Percentiles rank a stretch among this genome's conserved stretches.
Conservation (phyloP, 2,113 vertebrate genomes). For the Silurus meridionalis region DNA sequence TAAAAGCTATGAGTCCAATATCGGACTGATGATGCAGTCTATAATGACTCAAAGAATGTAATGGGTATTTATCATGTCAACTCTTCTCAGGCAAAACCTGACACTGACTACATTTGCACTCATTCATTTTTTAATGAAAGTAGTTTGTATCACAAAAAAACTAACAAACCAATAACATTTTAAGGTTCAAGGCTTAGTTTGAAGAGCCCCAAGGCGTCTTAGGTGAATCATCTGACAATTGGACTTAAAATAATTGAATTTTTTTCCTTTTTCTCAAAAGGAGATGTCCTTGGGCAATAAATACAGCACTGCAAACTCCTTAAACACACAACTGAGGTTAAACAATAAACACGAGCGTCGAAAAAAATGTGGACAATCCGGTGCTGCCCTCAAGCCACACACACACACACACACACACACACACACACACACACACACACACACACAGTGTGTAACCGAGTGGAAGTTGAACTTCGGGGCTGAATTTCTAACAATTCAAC, state of each 20-base stretch:
- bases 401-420: not conserved
- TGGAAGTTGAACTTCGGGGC: not conserved
- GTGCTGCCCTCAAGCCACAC: not conserved
- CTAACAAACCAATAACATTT: not conserved
- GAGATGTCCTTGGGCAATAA: conserved; percentile 4
- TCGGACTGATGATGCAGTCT: not conserved
- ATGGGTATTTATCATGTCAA: not conserved
- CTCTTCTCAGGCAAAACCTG: not conserved
- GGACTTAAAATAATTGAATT: not conserved
- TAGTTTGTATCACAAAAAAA: not conserved
- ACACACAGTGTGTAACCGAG: no score
- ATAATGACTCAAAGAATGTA: not conserved
- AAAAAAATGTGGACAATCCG: not conserved
- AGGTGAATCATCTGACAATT: not conserved
- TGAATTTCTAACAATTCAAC: not conserved
- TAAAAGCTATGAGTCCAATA: not conserved
- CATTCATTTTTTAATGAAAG: not conserved
- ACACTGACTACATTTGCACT: not conserved
- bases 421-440: not conserved
- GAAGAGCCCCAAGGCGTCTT: not conserved
- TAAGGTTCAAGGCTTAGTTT: not conserved
- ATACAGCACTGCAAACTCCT: not conserved
- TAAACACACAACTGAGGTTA: conserved; percentile 5
- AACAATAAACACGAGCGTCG: not conserved
- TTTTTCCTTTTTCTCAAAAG: not conserved